Conservation (phyloP, 2,113 vertebrate genomes). For the Ancistrus triradiatus region DNA sequence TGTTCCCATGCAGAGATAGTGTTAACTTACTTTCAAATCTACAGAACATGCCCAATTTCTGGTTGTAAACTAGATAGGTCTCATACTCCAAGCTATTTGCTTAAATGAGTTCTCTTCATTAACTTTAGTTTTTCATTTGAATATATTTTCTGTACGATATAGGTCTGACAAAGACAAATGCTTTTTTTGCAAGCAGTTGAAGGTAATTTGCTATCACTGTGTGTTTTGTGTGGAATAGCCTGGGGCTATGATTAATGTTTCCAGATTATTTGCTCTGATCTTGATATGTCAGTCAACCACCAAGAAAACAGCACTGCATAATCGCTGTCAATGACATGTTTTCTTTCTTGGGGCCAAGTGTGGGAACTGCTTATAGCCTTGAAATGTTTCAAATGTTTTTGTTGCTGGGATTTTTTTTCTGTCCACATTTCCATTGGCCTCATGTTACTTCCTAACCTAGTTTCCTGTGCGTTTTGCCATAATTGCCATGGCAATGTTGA, state of each 20-base stretch:
- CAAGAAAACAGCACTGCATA: conserved; percentile 7
- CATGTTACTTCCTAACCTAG: too few species aligned
- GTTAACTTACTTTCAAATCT: too few species aligned
- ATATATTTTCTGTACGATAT: not conserved
- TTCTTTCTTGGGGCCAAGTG: conserved; percentile 15
- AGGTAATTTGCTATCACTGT: conserved; percentile 7
- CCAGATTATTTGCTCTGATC: conserved; percentile 18
- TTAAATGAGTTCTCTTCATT: too few species aligned
- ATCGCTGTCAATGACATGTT: conserved; percentile 25
- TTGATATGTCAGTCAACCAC: conserved; percentile 11
- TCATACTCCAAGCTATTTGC: too few species aligned
- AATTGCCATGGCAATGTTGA: too few species aligned
- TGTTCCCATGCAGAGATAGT: too few species aligned
- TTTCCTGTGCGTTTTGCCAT: too few species aligned
- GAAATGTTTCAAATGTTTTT: conserved; percentile 7
- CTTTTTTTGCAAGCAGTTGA: conserved; percentile 8
- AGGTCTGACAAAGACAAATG: not conserved
- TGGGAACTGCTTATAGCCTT: not conserved
- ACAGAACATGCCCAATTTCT: too few species aligned
- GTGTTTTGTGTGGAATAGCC: conserved; percentile 6
- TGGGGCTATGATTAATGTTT: conserved; percentile 13
- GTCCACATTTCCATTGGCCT: not conserved
- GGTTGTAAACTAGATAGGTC: too few species aligned
- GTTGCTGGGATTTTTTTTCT: not conserved
- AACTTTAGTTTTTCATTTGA: too few species aligned